These are phyloP conservation scores for Drosophila novamexicana DNA, from an alignment of 1,140 invertebrate genomes.

Conservation along the genomic window DNA sequence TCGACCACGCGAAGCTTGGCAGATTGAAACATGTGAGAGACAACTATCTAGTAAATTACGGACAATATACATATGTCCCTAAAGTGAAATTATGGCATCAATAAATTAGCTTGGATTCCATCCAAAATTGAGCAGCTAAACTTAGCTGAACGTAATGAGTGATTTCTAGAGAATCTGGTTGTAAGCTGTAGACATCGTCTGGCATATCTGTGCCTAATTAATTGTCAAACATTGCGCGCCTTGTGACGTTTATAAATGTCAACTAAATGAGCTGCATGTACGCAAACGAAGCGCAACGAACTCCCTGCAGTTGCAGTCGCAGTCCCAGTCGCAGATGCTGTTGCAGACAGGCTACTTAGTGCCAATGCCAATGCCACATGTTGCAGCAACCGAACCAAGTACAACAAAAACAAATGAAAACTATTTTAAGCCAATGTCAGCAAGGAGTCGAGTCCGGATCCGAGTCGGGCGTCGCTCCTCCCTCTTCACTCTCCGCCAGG, in stretches of 20 bases:
- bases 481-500: conserved; percentile 4
- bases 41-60: background rate
- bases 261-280: conserved; percentile 82
- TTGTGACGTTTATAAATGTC: conserved; percentile 81
- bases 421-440: conserved; percentile 70
- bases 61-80: conserved; percentile 4
- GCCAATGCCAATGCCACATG: conserved; percentile 77
- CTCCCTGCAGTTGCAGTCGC: conserved; percentile 49
- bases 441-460: conserved; percentile 15
- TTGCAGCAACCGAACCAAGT: conserved; percentile 55
- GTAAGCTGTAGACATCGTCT: conserved; percentile 38
- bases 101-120: conserved; percentile 47
- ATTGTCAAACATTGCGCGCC: conserved; percentile 81
- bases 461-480: background rate
- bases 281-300: conserved; percentile 47
- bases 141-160: conserved; percentile 10
- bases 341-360: conserved; percentile 71
- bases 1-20: too few species aligned
- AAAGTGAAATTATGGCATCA: conserved; percentile 38
- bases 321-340: conserved; percentile 53
- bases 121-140: conserved; percentile 36
- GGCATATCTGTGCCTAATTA: conserved; percentile 69
- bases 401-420: conserved; percentile 74
- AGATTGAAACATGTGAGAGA: too few species aligned
- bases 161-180: conserved; percentile 16